Percentiles rank a stretch among this genome's conserved stretches.
Evolutionary conservation across 2,113 vertebrate species (phyloP).

Genomic region (Zingel zingel): DNA sequence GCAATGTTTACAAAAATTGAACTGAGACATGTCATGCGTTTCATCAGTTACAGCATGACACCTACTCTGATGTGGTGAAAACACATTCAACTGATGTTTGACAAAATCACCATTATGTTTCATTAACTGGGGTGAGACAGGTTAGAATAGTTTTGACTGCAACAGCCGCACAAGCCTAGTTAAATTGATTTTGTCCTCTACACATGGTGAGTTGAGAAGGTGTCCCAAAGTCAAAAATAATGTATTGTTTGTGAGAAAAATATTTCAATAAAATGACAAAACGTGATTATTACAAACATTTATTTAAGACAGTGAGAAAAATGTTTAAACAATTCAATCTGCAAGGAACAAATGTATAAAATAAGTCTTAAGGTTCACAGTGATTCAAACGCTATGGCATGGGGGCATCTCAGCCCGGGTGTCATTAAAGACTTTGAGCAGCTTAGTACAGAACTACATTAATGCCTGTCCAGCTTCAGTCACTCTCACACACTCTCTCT

Average conservation of each 20-base stretch:
- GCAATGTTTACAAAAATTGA: not conserved
- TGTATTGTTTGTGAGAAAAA: not conserved
- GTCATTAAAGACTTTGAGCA: slow-evolving; percentile 34
- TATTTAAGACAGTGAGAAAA: slow-evolving; percentile 15
- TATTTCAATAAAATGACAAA: not conserved
- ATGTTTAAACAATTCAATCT: slow-evolving; percentile 12
- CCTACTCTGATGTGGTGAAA: not conserved
- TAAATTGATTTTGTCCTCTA: not conserved
- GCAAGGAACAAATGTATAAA: slow-evolving; percentile 28
- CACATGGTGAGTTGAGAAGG: not conserved
- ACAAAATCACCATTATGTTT: not conserved
- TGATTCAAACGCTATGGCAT: slow-evolving; percentile 10
- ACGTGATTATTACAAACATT: slow-evolving; percentile 27
- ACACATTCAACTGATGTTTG: too few species aligned
- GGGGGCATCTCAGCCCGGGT: not conserved
- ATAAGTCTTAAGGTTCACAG: slow-evolving; percentile 27
- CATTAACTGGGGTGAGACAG: not conserved
- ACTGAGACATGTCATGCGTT: not conserved
- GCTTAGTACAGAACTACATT: slow-evolving; percentile 38
- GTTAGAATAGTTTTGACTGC: not conserved
- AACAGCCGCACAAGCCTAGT: not conserved
- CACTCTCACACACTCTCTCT: too few species aligned
- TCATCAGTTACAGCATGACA: not conserved
- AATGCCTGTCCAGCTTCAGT: slow-evolving; percentile 16
- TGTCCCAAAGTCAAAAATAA: not conserved